Evolutionary conservation across 2,113 vertebrate species (phyloP).

Genomic region (Albula goreensis): DNA sequence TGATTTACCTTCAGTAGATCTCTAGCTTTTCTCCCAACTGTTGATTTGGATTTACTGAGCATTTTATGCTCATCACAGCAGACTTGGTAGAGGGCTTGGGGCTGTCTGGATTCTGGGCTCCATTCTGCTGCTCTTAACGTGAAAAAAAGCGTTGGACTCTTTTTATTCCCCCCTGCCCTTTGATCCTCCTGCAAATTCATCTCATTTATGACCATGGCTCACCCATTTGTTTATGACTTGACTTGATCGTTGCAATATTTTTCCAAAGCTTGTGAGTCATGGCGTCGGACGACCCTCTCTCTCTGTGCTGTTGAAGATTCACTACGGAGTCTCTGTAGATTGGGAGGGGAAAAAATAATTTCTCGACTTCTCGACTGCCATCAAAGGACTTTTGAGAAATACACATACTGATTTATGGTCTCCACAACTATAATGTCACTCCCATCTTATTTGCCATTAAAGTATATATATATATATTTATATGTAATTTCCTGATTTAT

Average conservation of each 20-base stretch:
- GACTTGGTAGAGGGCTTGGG: not conserved
- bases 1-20: not conserved
- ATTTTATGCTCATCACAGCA: not conserved
- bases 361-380: slow-evolving; percentile 33
- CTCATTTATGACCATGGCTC: slow-evolving; percentile 41
- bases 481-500: slow-evolving; percentile 50
- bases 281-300: slow-evolving; percentile 34
- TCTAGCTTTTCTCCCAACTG: not conserved
- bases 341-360: slow-evolving; percentile 19
- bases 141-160: slow-evolving; percentile 16
- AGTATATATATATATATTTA: slow-evolving; percentile 45
- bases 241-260: slow-evolving; percentile 16
- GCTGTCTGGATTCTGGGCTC: not conserved
- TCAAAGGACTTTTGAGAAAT: slow-evolving; percentile 48
- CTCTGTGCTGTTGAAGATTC: slow-evolving; percentile 31
- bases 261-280: slow-evolving; percentile 54
- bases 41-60: not conserved
- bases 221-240: slow-evolving; percentile 38
- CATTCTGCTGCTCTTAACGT: slow-evolving; percentile 24
- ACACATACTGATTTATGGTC: slow-evolving; percentile 54
- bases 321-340: slow-evolving; percentile 48
- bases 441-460: slow-evolving; percentile 38
- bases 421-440: slow-evolving; percentile 49
- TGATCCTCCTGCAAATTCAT: slow-evolving; percentile 49
- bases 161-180: slow-evolving; percentile 25